These are phyloP conservation scores for Sorex maritimensis DNA, from an alignment of 2,797 vertebrate species.

Conservation along the genomic window DNA sequence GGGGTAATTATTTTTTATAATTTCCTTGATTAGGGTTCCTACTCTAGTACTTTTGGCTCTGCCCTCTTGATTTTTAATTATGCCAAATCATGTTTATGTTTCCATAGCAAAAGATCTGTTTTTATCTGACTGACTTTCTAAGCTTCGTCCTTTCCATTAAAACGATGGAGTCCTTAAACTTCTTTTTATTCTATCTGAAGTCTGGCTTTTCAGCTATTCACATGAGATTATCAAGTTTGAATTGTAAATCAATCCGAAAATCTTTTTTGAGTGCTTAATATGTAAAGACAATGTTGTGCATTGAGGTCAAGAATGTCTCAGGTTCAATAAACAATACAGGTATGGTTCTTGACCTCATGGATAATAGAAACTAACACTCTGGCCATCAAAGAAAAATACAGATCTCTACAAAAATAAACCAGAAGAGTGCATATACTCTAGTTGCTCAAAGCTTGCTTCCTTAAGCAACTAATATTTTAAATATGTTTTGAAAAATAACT, in stretches of 20 bases:
- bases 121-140: background rate
- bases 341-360: background rate
- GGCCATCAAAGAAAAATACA: constrained; percentile 3
- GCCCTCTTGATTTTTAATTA: background rate
- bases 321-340: no score
- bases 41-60: background rate
- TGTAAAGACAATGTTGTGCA: background rate
- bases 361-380: background rate
- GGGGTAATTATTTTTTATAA: background rate
- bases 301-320: background rate
- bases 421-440: background rate
- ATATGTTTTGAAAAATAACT: background rate
- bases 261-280: background rate
- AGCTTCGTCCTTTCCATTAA: background rate
- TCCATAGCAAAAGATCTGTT: background rate
- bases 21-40: background rate
- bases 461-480: background rate
- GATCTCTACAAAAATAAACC: background rate
- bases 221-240: background rate
- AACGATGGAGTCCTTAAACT: background rate
- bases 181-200: background rate
- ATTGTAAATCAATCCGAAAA: background rate
- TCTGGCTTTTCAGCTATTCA: constrained; percentile 22
- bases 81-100: background rate
- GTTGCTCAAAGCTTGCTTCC: background rate